Base-by-base conservation (phyloP, 2,113 vertebrate genomes). In the Proterorhinus semilunaris region DNA sequence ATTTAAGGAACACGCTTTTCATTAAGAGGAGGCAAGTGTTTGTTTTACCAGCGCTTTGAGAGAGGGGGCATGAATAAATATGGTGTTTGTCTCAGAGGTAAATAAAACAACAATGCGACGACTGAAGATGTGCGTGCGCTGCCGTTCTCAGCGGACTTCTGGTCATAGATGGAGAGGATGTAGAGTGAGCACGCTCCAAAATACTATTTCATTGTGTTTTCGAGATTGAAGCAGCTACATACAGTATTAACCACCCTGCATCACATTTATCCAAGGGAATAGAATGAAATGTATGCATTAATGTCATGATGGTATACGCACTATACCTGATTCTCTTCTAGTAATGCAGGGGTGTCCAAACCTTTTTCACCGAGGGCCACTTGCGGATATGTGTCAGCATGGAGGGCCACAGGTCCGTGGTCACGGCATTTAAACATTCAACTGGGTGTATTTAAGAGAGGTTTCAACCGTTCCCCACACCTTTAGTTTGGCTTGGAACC, bases 21-120 rank as follows among this genome's bases (percentile, higher is more conserved):
- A 90, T 89, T 86, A 91, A 84, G 59, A 80, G 71, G 69, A 88
- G 82, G 88, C 88, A 86, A 89, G 85, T 88, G 87, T 88, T 88
- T 88, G 86, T 90, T 91, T 87, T 83, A 86, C 69, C 81, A 82
- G 63, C 84, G 80, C 85, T 91, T 91, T 88, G 84, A 79, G 80
- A 62, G 62, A 62, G 62, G 73, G 82, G 59, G 85, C 84, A 89
- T 90, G 83, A 90, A 90, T 91, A 90, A 88, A 90, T 87, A 85
- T 89, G 79, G 61, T 78, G 79, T 87, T 87, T 89, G 84, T 90
- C 88, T 91, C 88, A 42, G 83, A 91, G 89, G 87, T 87, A 79
- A 87, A 90, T 90, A 85, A 91, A 88, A 89, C 84, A 89, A 88
- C 86, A 90, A 83, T 85, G 81, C 65, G 48, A 75, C 68, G 80